Conservation (phyloP, 1,140 invertebrate species). For the Camponotus pennsylvanicus region DNA sequence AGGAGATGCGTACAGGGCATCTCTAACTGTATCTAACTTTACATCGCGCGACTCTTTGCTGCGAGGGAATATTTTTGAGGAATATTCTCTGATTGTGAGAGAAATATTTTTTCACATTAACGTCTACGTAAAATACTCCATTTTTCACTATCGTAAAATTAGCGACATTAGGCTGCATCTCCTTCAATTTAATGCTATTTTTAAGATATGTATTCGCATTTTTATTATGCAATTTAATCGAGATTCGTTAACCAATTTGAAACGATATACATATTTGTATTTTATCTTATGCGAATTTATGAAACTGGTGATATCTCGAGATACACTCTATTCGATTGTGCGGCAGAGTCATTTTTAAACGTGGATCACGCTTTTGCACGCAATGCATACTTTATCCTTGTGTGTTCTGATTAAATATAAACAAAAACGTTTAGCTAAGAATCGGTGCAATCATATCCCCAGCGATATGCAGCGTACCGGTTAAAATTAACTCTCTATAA, state of each 20-base stretch:
- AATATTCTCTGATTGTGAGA: not conserved
- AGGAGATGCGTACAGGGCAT: conserved; percentile 8
- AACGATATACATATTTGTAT: not conserved
- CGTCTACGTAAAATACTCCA: not conserved
- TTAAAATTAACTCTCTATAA: conserved; percentile 84
- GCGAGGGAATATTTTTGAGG: conserved; percentile 16
- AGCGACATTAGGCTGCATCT: not conserved
- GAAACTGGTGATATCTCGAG: not conserved
- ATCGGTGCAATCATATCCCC: conserved; percentile 37
- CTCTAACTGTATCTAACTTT: conserved; percentile 19
- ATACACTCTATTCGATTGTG: not conserved
- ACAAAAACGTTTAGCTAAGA: conserved; percentile 65
- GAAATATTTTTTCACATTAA: not conserved
- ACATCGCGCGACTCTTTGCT: not conserved
- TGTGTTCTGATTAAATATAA: conserved; percentile 48
- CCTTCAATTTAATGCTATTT: not conserved
- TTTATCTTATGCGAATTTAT: not conserved
- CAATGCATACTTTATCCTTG: not conserved
- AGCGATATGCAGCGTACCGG: conserved; percentile 63
- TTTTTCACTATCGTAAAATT: not conserved
- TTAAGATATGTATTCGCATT: not conserved
- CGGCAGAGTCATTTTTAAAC: not conserved
- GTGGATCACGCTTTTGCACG: not conserved
- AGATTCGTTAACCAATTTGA: not conserved
- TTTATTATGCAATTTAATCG: not conserved